phyloP scores from a whole-genome alignment of 2,113 vertebrate species.

The Barbus barbus region DNA sequence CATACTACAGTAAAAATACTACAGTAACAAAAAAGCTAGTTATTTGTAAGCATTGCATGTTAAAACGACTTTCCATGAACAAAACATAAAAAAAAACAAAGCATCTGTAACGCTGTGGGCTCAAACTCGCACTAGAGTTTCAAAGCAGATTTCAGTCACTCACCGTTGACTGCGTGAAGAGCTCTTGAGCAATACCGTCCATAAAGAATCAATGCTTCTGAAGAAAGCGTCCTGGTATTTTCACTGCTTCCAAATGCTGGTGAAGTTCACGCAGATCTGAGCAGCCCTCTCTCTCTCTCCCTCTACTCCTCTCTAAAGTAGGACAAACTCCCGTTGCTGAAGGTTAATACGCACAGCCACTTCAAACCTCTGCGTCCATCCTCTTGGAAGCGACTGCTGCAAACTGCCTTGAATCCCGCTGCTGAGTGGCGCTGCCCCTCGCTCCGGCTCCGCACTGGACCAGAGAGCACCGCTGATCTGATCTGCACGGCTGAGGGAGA shows the following conservation, averaged over 20 bases:
- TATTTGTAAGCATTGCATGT: constrained; percentile 5
- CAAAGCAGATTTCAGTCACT: neutral
- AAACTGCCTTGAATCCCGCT: neutral
- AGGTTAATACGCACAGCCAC: neutral
- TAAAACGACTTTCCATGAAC: neutral
- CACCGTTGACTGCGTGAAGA: constrained; percentile 7
- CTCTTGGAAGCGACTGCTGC: neutral
- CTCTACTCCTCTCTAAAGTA: neutral
- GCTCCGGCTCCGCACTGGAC: neutral
- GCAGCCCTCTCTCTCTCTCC: neutral
- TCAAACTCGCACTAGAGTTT: constrained; percentile 26
- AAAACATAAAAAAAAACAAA: neutral
- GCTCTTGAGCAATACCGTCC: neutral
- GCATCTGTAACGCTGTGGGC: neutral
- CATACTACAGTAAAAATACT: neutral
- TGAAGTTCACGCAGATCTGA: constrained; percentile 14
- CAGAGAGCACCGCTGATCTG: constrained; percentile 34
- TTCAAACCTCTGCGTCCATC: neutral
- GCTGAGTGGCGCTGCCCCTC: neutral
- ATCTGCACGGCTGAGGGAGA: neutral
- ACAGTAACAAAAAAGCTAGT: neutral
- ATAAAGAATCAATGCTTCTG: neutral
- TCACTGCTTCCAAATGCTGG: neutral
- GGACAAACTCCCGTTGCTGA: neutral
- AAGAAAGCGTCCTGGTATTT: neutral